Base-by-base conservation (phyloP, 2,113 vertebrate genomes). In the Rhombomys opimus region DNA sequence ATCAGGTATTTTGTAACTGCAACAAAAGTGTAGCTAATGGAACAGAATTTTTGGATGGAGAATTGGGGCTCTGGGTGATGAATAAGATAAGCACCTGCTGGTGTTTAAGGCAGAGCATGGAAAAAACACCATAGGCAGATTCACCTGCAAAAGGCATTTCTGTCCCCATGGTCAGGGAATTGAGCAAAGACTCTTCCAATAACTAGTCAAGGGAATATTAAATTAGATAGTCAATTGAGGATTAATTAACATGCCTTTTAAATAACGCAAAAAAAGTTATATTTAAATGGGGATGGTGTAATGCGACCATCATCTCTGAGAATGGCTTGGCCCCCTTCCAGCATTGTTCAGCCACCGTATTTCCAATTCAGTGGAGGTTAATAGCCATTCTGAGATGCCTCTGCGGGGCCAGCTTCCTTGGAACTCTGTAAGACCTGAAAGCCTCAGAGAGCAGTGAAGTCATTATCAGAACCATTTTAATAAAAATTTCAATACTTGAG, bases 291-390 rank as follows among this genome's bases (percentile, higher is more conserved):
- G 93, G 88, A 67, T 76, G 57, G 67, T 97, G 87, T 97, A 95
- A 95, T 86, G 93, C n/a, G 59, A 91, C 91, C 67, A 95, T 97
- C 97, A 81, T 78, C 96, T 94, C 59, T 97, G 95, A 96, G 11
- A 6, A 97, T 95, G 80, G 80, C 90, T 86, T 98, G 98, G 97
- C 95, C 87, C 7, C 14, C 13, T n/a, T 98, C 98, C 98, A 97
- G 63, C 91, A 14, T 73, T 97, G 87, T 38, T 97, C 86, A 93
- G 95, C 80, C 76, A 72, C 59, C 54, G 52, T 35, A 2, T 67
- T 81, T 63, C 88, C 72, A 97, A 97, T 95, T 97, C 76, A 50
- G 72, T 2, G 7, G 76, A 95, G 65, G 95, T 98, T 97, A 97
- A 96, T 67, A 96, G 96, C 61, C 68, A 70, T 18, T 90, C 30